A percentile compares a stretch with the other conserved stretches of the same genome.
phyloP scores from a whole-genome alignment of 2,797 vertebrate genomes.

The Chaetophractus vellerosus region DNA sequence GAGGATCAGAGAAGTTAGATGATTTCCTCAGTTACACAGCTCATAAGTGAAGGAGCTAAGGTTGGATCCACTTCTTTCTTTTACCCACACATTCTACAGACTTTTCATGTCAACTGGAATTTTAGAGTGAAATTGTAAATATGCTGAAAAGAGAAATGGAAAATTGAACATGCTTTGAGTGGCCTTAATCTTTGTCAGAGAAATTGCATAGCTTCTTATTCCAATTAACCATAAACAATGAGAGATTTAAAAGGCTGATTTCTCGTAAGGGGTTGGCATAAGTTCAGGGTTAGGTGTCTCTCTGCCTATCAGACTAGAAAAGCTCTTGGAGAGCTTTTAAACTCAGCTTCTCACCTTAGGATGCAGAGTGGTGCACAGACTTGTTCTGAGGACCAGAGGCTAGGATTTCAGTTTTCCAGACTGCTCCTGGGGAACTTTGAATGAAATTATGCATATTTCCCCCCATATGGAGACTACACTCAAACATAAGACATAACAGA shows the following conservation, averaged over 20 bases:
- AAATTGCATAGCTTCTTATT: neutral
- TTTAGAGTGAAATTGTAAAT: neutral
- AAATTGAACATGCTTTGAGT: neutral
- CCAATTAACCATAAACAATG: neutral
- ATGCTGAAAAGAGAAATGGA: neutral
- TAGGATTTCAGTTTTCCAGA: neutral
- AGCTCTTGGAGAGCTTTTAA: neutral
- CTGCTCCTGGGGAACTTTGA: neutral
- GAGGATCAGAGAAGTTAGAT: neutral
- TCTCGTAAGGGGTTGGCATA: neutral
- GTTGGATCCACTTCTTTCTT: neutral
- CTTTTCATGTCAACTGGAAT: neutral
- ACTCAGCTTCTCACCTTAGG: neutral
- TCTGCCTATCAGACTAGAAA: neutral
- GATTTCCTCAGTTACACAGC: neutral
- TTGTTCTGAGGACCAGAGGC: neutral
- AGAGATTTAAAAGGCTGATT: neutral
- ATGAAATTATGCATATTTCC: neutral
- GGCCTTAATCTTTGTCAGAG: neutral
- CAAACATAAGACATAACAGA: neutral
- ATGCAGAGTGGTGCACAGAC: neutral
- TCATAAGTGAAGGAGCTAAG: neutral
- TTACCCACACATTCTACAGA: neutral
- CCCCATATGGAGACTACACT: neutral
- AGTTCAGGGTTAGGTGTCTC: neutral